Conservation (phyloP, 2,888 invertebrate species). For the Rutpela maculata region DNA sequence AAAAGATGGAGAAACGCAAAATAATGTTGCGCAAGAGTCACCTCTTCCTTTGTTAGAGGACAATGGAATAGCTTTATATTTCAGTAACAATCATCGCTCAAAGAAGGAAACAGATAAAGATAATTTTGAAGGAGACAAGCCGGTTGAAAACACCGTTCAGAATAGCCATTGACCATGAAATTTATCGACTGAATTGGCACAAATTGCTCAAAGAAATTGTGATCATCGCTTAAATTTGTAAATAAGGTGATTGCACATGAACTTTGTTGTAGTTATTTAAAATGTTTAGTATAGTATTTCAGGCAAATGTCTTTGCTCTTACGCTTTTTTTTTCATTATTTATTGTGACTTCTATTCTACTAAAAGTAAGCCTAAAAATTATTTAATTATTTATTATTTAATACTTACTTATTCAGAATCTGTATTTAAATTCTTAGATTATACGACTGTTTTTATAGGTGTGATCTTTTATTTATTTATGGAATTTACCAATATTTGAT, state of each 20-base stretch:
- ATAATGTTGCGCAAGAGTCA: conserved; percentile 62
- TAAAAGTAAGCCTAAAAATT: background rate
- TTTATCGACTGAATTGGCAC: conserved; percentile 35
- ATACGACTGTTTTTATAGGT: conserved; percentile 2
- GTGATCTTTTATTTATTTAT: background rate
- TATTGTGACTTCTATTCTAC: background rate
- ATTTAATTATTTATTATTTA: conserved; percentile 32
- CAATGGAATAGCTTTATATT: conserved; percentile 79
- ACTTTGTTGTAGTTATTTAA: conserved; percentile 32
- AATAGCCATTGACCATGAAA: conserved; percentile 39
- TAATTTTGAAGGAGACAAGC: background rate
- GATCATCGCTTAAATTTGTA: conserved; percentile 36
- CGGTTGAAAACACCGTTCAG: conserved; percentile 17
- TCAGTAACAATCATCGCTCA: conserved; percentile 67
- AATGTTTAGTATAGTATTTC: background rate
- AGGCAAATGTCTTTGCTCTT: background rate
- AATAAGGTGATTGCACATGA: conserved; percentile 36
- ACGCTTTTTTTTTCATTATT: background rate
- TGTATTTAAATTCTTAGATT: conserved; percentile 8
- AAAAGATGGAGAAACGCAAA: conserved; percentile 52
- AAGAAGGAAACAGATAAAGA: conserved; percentile 47
- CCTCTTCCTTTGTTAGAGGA: conserved; percentile 74
- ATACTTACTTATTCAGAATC: background rate
- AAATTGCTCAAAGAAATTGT: conserved; percentile 50
- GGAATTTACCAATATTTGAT: no score